Percentiles rank a stretch among this genome's conserved stretches.
These are phyloP conservation scores for Thera obeliscata DNA, from an alignment of 2,888 invertebrate species.

Conservation along the genomic window DNA sequence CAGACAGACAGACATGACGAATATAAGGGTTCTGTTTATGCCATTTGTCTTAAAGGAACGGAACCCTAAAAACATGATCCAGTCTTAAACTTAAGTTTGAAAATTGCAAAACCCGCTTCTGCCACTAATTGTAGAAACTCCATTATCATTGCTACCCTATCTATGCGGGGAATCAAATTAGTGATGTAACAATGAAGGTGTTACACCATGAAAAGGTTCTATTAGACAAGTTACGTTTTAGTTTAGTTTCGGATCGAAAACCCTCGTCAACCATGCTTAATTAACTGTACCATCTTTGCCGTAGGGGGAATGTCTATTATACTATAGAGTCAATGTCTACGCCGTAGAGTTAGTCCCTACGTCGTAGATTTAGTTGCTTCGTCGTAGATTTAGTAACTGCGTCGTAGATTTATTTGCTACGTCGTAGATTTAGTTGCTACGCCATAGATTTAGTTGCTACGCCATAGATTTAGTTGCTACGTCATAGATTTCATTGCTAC, in stretches of 20 bases:
- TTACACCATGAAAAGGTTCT: neutral
- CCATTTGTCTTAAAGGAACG: no score
- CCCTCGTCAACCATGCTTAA: neutral
- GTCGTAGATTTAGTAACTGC: no score
- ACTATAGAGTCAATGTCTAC: neutral
- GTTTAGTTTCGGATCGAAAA: neutral
- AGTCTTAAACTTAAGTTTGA: no score
- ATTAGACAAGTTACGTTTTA: neutral
- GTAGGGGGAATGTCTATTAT: no score
- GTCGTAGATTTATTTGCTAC: no score
- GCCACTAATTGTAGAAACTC: neutral
- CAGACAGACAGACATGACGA: no score
- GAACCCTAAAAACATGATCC: no score
- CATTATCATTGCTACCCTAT: neutral
- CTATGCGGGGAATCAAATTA: constrained; percentile 1
- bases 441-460: neutral
- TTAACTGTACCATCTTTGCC: no score
- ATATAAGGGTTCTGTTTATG: no score
- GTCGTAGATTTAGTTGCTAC: neutral
- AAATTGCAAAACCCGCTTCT: constrained; percentile 24
- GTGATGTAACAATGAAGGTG: neutral
- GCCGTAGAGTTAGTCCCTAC: neutral
- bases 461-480: no score
- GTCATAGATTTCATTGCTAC: no score
- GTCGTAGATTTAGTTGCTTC: no score